Evolutionary conservation across 1,140 invertebrate species (phyloP), one percentile per base, ranked within the genome.

Genomic region (Megathymus violae): DNA sequence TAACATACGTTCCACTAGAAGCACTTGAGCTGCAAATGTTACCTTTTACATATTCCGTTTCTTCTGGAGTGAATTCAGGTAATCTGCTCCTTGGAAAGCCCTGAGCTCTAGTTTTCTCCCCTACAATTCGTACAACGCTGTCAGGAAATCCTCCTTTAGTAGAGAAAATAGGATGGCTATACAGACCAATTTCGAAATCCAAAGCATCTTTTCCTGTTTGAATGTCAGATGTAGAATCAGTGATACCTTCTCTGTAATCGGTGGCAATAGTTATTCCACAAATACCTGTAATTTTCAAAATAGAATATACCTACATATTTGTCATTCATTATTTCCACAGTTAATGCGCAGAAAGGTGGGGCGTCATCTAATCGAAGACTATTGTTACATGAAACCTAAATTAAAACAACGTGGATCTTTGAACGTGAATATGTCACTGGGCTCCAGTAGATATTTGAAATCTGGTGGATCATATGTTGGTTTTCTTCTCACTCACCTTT

Each of bases 41-140:
- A 76, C 92, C 92, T 74, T 92, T 92, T 4, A 94, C 90, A 48
- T 88, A 82, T 54, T 91, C 74, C 4, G 92, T 91, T 87, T 95
- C 94, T 67, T 93, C 90, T 0, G 68, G n/a, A 7, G 78, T 88
- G 34, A 92, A 88, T 16, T 78, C 75, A 3, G 91, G 91, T 1
- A 93, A 67, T 50, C 92, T 72, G 15, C 86, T 89, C 51, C 62
- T 78, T 0, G 69, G 44, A 52, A 76, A 91, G 1, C 89, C 88
- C 74, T 93, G 91, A 7, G 73, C 69, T 22, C 58, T 47, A 58
- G 91, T 92, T 62, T 82, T 88, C 16, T 80, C 69, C 0, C 69
- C 82, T 7, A 92, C 74, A 11, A 71, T 68, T 13, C 77, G 61
- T 6, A 80, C 75, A 81, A 94, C 92, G 0, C 91, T 56, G 40